A percentile compares a stretch with the other conserved stretches of the same genome.
Conservation (phyloP, 1,140 invertebrate genomes). For the Orussus abietinus region DNA sequence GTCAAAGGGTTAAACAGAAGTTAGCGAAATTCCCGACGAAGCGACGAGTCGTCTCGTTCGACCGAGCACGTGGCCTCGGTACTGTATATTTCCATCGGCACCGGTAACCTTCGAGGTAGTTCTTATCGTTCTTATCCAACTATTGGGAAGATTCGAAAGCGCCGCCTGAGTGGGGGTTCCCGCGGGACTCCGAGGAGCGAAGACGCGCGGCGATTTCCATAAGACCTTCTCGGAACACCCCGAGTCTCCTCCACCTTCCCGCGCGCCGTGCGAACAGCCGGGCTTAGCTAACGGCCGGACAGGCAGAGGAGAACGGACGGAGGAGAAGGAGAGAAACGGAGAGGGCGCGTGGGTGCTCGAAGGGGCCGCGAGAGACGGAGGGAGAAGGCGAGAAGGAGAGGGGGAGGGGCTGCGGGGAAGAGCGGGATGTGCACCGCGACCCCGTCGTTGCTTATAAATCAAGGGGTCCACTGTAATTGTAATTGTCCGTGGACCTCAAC, state of each 20-base stretch:
- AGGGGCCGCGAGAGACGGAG: constrained; percentile 1
- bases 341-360: neutral
- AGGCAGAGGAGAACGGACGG: neutral
- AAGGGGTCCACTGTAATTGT: constrained; percentile 27
- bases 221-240: constrained; percentile 28
- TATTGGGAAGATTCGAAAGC: too few relatives aligned
- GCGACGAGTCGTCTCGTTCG: too few relatives aligned
- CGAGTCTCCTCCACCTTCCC: constrained; percentile 5
- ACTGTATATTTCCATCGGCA: too few relatives aligned
- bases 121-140: too few relatives aligned
- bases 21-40: too few relatives aligned
- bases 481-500: constrained; percentile 27
- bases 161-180: too few relatives aligned
- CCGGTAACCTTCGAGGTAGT: too few relatives aligned
- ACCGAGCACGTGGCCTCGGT: too few relatives aligned
- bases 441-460: constrained; percentile 25
- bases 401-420: constrained; percentile 14
- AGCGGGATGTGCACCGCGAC: too few relatives aligned
- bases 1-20: too few relatives aligned
- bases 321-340: neutral
- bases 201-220: constrained; percentile 33
- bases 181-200: too few relatives aligned
- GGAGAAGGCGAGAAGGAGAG: constrained; percentile 16
- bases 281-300: too few relatives aligned
- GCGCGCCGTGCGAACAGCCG: neutral